Evolutionary conservation across 64 coral and sea anemone species (phyloP), one percentile per base, ranked within the genome.

Genomic region (Cladopsammia gracilis): DNA sequence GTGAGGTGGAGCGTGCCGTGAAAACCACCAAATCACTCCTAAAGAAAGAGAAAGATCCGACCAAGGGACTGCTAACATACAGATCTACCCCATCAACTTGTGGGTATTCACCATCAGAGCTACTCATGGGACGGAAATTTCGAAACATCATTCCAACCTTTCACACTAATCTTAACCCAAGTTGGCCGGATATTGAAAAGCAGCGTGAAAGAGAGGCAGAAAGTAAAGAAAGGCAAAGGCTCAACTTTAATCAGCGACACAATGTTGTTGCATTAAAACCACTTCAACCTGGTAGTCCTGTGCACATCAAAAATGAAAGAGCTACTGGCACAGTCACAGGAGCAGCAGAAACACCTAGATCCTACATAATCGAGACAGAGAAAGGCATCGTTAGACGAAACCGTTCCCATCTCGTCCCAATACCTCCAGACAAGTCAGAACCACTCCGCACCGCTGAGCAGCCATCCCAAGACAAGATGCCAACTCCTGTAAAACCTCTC

Each of bases 61-160:
- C 25, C 15, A 71, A 52, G 25, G 74, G 69, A 34, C 67, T 94
- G 24, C 26, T 88, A 48, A 64, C 92, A 11, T 94, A 94, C 62
- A 43, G 85, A 80, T 50, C 73, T 12, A 94, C 85, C 4, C 87
- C 87, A 66, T 71, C 90, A 6, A 78, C 82, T 7, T 86, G 83
- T 85, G 64, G 87, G 11, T 77, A 84, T 20, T 77, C 78, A 13
- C 92, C 86, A 69, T 62, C 92, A 11, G 76, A 94, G 34, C 77
- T 94, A 64, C 53, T 76, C 13, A 77, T 85, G 58, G 78, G 87
- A 4, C 20, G 74, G 16, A 94, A 88, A 49, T 9, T 93, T 19
- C 58, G 64, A 73, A 93, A 83, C 19, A 62, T 49, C 47, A 23
- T 86, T 16, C 85, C 78, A 13, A 85, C 43, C 0, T 61, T 81